phyloP scores from a whole-genome alignment of 2,888 invertebrate genomes.

The Drosophila mettleri region DNA sequence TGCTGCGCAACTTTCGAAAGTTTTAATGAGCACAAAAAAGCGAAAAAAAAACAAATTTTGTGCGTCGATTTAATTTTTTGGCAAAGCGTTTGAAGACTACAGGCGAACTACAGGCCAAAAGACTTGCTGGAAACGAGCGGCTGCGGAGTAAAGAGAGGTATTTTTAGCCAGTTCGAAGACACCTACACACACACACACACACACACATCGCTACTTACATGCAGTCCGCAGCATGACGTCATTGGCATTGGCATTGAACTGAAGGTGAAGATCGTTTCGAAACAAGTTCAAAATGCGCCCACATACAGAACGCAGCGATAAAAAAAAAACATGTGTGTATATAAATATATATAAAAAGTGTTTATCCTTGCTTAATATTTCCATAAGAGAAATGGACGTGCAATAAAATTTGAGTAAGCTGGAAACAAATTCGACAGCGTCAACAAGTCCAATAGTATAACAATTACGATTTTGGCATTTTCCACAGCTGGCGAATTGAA shows the following conservation, averaged over 20 bases:
- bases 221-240: conserved; percentile 45
- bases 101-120: conserved; percentile 29
- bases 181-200: conserved; percentile 50
- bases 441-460: conserved; percentile 50
- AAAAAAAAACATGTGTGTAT: neutral
- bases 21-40: conserved; percentile 68
- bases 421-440: conserved; percentile 43
- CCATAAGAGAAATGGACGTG: conserved; percentile 55
- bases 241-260: conserved; percentile 63
- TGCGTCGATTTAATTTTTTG: conserved; percentile 67
- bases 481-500: conserved; percentile 37
- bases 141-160: conserved; percentile 45
- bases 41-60: conserved; percentile 15
- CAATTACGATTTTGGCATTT: conserved; percentile 33
- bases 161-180: conserved; percentile 53
- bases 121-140: conserved; percentile 5
- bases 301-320: conserved; percentile 23
- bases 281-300: conserved; percentile 46
- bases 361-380: conserved; percentile 2
- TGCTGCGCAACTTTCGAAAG: conserved; percentile 68
- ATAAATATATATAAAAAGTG: neutral
- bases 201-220: conserved; percentile 13
- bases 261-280: conserved; percentile 52
- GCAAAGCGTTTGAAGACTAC: conserved; percentile 63
- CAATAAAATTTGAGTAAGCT: conserved; percentile 49